Evolutionary conservation across 1,140 invertebrate genomes (phyloP).

Genomic region (Hylyphantes graminicola): DNA sequence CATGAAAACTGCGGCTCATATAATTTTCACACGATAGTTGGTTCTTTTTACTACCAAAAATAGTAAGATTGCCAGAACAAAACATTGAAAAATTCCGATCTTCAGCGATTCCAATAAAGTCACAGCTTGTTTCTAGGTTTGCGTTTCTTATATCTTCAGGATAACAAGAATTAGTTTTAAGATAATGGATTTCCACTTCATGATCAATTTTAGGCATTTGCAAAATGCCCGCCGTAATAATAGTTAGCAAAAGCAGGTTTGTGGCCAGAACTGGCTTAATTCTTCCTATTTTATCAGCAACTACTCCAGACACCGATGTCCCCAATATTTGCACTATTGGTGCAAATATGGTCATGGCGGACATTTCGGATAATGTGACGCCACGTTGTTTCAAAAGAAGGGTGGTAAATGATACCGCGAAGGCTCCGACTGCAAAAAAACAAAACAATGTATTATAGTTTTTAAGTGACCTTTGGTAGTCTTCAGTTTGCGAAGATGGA

Average conservation of each 20-base stretch:
- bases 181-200: not conserved
- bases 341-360: not conserved
- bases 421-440: conserved; percentile 32
- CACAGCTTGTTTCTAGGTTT: no score
- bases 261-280: conserved; percentile 34
- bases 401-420: conserved; percentile 6
- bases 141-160: no score
- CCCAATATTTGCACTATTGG: conserved; percentile 30
- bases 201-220: not conserved
- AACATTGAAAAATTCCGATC: no score
- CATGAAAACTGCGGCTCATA: not conserved
- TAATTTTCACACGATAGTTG: not conserved
- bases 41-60: no score
- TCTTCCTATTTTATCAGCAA: conserved; percentile 48
- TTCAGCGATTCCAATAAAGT: not conserved
- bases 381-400: conserved; percentile 37
- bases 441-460: not conserved
- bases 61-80: no score
- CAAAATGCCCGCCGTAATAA: not conserved
- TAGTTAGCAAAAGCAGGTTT: conserved; percentile 5
- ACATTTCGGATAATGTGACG: conserved; percentile 30
- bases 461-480: not conserved
- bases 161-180: not conserved
- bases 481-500: not conserved
- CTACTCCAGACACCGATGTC: conserved; percentile 4